Base-by-base conservation (phyloP, 2,797 vertebrate species). In the Parambassis ranga region DNA sequence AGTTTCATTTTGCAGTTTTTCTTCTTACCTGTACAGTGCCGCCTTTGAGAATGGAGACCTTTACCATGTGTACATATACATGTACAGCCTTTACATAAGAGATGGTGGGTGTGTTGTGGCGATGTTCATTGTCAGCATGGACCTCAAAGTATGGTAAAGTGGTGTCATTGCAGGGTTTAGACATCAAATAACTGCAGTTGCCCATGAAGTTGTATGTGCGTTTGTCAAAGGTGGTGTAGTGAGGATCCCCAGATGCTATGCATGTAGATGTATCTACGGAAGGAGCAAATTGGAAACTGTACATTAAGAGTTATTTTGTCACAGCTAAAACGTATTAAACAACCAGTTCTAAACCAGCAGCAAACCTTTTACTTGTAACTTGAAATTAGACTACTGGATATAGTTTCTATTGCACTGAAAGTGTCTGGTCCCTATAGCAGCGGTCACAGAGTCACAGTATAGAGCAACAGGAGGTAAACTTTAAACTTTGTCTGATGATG, bases 211-310 rank as follows among this genome's bases (percentile, higher is more conserved):
- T 65, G 57, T 93, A 92, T 11, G 50, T 60, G 5, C 7, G 62
- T 15, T 81, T 87, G 84, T 94, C 93, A 66, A 93, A 94, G 9
- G 91, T 93, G 33, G 85, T 87, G 79, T 92, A 93, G 81, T 94
- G 93, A 13, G 93, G 93, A 67, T 94, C 93, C 15, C 89, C 81
- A 27, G 82, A 73, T 0, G 79, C 89, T 1, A 90, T 26, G 62
- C 93, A 94, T 0, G 86, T 84, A 33, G 90, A 86, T 44, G 89
- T 75, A 37, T 10, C 91, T 93, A 10, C 4, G 10, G 15, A 30
- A 15, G 41, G 7, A 23, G 26, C 0, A 44, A 36, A 44, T 9
- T 6, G 53, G 2, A 47, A 56, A 26, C 4, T 36, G 2, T 6
- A 9, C 24, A 6, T 56, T 23, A 38, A 1, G 7, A 27, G 2